phyloP scores from a whole-genome alignment of 1,140 invertebrate species.

The Acromyrmex echinatior region DNA sequence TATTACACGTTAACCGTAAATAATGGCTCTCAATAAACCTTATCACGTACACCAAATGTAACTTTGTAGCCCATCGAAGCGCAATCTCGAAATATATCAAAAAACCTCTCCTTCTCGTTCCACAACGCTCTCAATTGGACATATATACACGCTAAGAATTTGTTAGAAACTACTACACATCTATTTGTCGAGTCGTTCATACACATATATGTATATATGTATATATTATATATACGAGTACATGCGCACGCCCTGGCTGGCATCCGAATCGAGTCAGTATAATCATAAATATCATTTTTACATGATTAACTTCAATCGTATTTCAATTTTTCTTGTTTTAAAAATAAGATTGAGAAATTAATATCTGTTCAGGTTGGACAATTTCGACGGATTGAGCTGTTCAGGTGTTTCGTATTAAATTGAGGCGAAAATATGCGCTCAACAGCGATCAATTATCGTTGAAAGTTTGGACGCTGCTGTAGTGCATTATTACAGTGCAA shows the following conservation, averaged over 20 bases:
- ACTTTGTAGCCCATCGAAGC: constrained; percentile 60
- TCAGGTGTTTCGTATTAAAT: background rate
- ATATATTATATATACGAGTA: constrained; percentile 74
- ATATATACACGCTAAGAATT: constrained; percentile 86
- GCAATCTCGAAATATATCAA: constrained; percentile 57
- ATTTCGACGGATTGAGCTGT: background rate
- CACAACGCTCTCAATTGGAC: constrained; percentile 80
- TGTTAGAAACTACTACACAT: constrained; percentile 85
- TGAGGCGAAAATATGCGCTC: background rate
- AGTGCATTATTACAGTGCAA: background rate
- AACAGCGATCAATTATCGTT: background rate
- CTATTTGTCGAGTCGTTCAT: constrained; percentile 81
- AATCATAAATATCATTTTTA: background rate
- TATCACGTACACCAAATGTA: constrained; percentile 65
- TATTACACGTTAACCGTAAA: constrained; percentile 63
- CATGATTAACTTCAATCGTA: background rate
- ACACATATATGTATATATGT: constrained; percentile 70
- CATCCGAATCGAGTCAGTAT: background rate
- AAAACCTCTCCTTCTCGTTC: constrained; percentile 50
- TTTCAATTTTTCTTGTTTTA: background rate
- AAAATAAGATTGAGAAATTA: background rate
- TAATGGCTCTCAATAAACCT: constrained; percentile 63
- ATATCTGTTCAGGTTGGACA: background rate
- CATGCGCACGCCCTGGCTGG: background rate
- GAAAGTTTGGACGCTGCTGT: too few relatives aligned